Percentiles rank a stretch among this genome's conserved stretches.
phyloP scores from a whole-genome alignment of 1,140 invertebrate species.

The Eurosta solidaginis region DNA sequence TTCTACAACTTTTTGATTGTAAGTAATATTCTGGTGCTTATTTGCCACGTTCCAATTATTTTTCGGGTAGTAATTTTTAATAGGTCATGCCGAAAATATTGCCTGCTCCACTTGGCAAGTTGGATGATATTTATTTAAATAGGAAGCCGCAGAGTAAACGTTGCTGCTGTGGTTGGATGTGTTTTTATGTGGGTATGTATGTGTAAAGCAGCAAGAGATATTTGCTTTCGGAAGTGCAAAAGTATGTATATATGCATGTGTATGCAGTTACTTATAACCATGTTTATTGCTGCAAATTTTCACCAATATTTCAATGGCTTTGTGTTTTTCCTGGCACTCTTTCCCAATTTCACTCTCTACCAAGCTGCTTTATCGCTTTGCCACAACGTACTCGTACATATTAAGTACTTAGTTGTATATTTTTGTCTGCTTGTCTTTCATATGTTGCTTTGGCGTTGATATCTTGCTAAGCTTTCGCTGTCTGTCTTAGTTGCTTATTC shows the following conservation, averaged over 20 bases:
- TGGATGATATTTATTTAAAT: too few relatives aligned
- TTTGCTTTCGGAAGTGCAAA: too few relatives aligned
- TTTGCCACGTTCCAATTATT: constrained; percentile 20
- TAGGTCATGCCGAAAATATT: constrained; percentile 14
- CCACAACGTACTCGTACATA: too few relatives aligned
- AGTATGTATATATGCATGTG: too few relatives aligned
- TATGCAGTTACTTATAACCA: background rate
- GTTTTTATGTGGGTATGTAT: background rate
- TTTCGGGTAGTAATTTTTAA: background rate
- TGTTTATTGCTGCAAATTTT: background rate
- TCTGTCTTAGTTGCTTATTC: background rate
- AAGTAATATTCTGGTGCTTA: background rate
- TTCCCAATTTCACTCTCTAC: background rate
- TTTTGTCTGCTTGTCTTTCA: background rate
- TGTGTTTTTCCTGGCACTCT: background rate
- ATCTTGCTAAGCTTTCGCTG: background rate
- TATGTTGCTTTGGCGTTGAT: background rate
- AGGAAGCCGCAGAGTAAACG: background rate
- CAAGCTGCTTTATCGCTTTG: background rate
- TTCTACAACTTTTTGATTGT: background rate
- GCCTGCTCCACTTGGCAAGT: constrained; percentile 6
- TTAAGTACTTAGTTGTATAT: background rate
- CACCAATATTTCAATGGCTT: constrained; percentile 16
- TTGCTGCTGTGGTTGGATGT: background rate
- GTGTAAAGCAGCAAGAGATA: too few relatives aligned